A percentile compares a stretch with the other conserved stretches of the same genome.
phyloP scores from a whole-genome alignment of 1,140 invertebrate species.

The Tetragonula clypearis region DNA sequence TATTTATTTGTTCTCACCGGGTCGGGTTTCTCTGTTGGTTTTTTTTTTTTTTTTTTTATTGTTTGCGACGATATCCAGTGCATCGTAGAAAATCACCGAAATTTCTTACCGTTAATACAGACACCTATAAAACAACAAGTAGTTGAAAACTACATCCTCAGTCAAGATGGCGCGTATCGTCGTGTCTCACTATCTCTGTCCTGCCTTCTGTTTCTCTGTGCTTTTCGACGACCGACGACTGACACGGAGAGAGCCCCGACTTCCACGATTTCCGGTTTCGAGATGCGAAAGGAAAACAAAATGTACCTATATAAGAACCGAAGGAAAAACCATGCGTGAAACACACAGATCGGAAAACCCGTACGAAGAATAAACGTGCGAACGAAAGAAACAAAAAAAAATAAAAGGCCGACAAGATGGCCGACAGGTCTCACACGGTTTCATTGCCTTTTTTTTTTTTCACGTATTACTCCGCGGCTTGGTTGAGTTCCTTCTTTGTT shows the following conservation, averaged over 20 bases:
- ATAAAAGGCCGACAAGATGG: constrained; percentile 2
- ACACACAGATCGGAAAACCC: neutral
- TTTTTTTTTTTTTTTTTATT: neutral
- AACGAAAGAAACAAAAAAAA: neutral
- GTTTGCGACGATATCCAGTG: neutral
- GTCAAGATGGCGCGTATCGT: constrained; percentile 47
- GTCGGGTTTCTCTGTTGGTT: neutral
- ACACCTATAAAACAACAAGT: too few species aligned
- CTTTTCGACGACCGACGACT: constrained; percentile 65
- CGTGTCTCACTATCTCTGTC: constrained; percentile 61
- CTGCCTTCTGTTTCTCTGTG: constrained; percentile 63
- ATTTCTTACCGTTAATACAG: too few species aligned
- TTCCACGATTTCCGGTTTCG: constrained; percentile 69
- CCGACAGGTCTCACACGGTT: constrained; percentile 23
- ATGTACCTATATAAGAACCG: neutral
- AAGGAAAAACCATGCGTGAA: neutral
- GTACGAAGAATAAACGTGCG: neutral
- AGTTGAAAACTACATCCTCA: neutral
- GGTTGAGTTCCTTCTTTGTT: neutral
- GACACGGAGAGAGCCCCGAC: constrained; percentile 65
- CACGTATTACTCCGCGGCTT: constrained; percentile 11
- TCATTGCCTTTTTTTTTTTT: constrained; percentile 32
- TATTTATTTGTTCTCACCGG: too few species aligned
- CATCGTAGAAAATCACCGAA: neutral
- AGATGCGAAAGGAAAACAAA: constrained; percentile 11